phyloP scores from a whole-genome alignment of 2,797 vertebrate species.

The Gymnopithys bicolor region DNA sequence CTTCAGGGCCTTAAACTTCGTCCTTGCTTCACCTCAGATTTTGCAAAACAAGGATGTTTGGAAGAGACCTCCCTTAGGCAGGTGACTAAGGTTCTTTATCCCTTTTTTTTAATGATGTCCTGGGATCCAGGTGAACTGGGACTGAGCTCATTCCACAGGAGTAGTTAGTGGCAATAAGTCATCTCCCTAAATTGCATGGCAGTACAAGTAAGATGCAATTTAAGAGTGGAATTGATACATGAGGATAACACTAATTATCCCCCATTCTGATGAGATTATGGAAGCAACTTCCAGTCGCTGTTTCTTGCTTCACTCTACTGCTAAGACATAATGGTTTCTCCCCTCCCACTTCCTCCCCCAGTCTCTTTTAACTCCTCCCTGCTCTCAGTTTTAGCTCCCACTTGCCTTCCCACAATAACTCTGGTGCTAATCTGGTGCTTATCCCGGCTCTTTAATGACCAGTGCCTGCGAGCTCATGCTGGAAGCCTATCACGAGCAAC shows the following conservation, averaged over 20 bases:
- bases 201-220: background rate
- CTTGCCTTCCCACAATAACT: conserved; percentile 19
- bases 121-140: background rate
- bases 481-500: background rate
- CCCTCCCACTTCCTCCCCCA: background rate
- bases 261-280: background rate
- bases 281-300: background rate
- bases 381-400: conserved; percentile 21
- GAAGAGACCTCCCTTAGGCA: background rate
- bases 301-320: background rate
- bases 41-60: background rate
- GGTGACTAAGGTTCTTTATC: background rate
- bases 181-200: background rate
- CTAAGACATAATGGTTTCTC: background rate
- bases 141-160: background rate
- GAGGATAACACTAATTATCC: background rate
- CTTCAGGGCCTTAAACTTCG: background rate
- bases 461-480: background rate
- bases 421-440: conserved; percentile 34
- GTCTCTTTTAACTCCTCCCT: conserved; percentile 6
- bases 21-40: background rate
- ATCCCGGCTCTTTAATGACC: background rate
- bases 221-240: background rate
- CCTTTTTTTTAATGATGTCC: background rate
- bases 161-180: background rate